Percentiles rank a stretch among this genome's conserved stretches.
phyloP scores from a whole-genome alignment of 2,113 vertebrate species.

The Anoplopoma fimbria region DNA sequence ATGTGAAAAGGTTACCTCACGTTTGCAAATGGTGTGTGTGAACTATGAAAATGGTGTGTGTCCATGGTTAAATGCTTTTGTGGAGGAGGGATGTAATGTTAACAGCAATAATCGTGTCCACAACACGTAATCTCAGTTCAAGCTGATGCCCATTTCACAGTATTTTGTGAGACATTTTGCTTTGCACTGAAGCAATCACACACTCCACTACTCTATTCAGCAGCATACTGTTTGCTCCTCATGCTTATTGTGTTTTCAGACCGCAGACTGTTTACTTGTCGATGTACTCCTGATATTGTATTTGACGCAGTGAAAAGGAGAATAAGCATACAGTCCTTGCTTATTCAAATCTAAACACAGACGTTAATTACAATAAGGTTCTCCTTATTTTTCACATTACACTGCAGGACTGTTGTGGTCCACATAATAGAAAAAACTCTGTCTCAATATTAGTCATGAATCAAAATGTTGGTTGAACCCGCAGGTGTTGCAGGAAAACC shows the following conservation, averaged over 20 bases:
- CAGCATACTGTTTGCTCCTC: constrained; percentile 1
- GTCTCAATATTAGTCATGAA: constrained; percentile 29
- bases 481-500: constrained; percentile 28
- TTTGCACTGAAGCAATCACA: constrained; percentile 12
- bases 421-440: constrained; percentile 1
- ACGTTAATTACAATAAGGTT: background rate
- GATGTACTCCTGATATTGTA: background rate
- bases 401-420: background rate
- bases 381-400: constrained; percentile 1
- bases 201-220: background rate
- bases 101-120: constrained; percentile 1
- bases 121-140: background rate
- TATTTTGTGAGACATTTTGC: background rate
- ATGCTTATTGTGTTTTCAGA: constrained; percentile 7
- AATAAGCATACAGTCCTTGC: background rate
- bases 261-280: background rate
- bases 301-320: background rate
- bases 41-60: background rate
- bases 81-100: background rate
- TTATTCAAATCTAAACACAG: background rate
- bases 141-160: constrained; percentile 24
- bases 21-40: background rate
- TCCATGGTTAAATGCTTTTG: background rate
- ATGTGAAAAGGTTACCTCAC: background rate
- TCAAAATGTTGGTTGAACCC: constrained; percentile 9